Percentiles rank a stretch among this genome's conserved stretches.
These are phyloP conservation scores for Sprattus sprattus DNA, from an alignment of 2,113 vertebrate genomes.

Conservation along the genomic window DNA sequence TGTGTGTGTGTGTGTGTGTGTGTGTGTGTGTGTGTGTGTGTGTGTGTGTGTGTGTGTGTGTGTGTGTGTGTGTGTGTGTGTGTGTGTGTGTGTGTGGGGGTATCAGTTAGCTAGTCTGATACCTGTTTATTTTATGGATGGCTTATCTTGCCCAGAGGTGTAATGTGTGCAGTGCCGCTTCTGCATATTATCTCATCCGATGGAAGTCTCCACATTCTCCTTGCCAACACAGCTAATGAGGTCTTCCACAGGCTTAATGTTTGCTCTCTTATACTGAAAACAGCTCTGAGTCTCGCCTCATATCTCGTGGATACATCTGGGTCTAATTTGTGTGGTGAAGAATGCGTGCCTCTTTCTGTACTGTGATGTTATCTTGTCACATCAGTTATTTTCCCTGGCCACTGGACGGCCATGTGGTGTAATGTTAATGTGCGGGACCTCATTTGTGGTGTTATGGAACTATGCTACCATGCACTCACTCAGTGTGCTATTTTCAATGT, in stretches of 20 bases:
- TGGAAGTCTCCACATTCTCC: not conserved
- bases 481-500: no score
- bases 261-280: not conserved
- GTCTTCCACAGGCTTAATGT: not conserved
- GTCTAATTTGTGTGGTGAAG: not conserved
- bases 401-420: not conserved
- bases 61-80: slow-evolving; percentile 1
- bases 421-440: not conserved
- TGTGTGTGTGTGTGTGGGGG: not conserved
- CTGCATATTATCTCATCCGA: slow-evolving; percentile 46
- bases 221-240: not conserved
- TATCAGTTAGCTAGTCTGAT: not conserved
- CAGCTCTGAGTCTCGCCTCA: not conserved
- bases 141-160: slow-evolving; percentile 44
- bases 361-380: not conserved
- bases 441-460: not conserved
- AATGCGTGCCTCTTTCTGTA: not conserved
- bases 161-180: slow-evolving; percentile 28
- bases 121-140: slow-evolving; percentile 46
- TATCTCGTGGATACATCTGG: not conserved
- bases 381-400: not conserved
- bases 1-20: not conserved
- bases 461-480: no score
- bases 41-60: not conserved
- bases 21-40: slow-evolving; percentile 23